Evolutionary conservation across 2,888 invertebrate species (phyloP).

Genomic region (Vandiemenella viatica): DNA sequence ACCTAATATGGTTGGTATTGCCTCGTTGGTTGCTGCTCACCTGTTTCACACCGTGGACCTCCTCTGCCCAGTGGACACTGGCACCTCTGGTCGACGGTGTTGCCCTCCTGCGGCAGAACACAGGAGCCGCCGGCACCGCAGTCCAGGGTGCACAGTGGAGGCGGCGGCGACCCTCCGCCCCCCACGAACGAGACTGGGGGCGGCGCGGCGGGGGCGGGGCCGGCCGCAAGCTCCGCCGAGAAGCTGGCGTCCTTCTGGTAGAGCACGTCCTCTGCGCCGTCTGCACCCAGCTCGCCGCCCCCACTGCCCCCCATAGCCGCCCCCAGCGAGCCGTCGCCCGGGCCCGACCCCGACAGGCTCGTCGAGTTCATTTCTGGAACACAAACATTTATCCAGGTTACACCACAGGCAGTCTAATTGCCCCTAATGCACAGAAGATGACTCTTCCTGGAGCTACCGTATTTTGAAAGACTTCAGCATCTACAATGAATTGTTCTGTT

Average conservation of each 20-base stretch:
- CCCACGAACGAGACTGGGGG: too few species aligned
- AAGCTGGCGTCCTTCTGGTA: constrained; percentile 62
- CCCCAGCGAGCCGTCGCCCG: too few species aligned
- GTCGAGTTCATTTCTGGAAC: constrained; percentile 49
- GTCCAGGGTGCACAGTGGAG: constrained; percentile 38
- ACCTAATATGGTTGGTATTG: too few species aligned
- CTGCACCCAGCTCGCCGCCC: too few species aligned
- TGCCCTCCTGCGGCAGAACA: constrained; percentile 13
- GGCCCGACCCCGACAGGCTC: constrained; percentile 22
- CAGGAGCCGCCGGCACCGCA: constrained; percentile 40
- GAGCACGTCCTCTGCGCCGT: constrained; percentile 31
- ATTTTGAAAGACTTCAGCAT: too few species aligned
- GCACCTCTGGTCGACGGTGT: constrained; percentile 38
- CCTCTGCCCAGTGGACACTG: constrained; percentile 53
- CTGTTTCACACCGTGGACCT: constrained; percentile 47
- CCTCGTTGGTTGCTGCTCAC: constrained; percentile 30
- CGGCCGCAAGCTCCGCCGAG: constrained; percentile 46
- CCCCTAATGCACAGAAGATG: too few species aligned
- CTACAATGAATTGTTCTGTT: too few species aligned
- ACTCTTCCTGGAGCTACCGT: too few species aligned
- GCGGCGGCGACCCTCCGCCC: constrained; percentile 19
- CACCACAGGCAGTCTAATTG: too few species aligned
- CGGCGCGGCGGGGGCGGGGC: constrained; percentile 15
- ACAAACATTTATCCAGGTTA: too few species aligned
- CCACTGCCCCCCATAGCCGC: too few species aligned